Percentiles rank a stretch among this genome's conserved stretches.
These are phyloP conservation scores for Meriones unguiculatus DNA, from an alignment of 2,113 vertebrate species.

Conservation along the genomic window DNA sequence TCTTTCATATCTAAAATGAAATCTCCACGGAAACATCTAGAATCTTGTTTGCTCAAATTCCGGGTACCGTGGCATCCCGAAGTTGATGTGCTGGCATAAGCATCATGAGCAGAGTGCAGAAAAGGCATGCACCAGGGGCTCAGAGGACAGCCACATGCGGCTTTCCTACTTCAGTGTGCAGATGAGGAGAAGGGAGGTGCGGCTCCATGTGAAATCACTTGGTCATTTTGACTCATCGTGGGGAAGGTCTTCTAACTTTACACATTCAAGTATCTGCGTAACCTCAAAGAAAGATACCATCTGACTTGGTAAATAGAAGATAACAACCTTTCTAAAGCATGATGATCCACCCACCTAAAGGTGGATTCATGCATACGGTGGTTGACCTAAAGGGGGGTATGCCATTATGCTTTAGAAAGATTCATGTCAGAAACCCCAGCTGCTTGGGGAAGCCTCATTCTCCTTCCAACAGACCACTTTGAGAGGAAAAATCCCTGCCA, in stretches of 20 bases:
- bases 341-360: not conserved
- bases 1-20: not conserved
- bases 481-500: slow-evolving; percentile 49
- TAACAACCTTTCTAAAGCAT: not conserved
- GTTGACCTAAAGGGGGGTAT: no score
- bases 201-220: not conserved
- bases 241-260: slow-evolving; percentile 7
- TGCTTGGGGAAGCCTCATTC: slow-evolving; percentile 13
- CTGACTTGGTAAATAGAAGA: not conserved
- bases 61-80: not conserved
- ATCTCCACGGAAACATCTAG: not conserved
- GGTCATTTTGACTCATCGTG: not conserved
- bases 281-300: not conserved
- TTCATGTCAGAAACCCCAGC: slow-evolving; percentile 45
- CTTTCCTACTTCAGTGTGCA: not conserved
- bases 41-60: not conserved
- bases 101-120: not conserved
- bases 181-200: not conserved
- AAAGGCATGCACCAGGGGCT: not conserved
- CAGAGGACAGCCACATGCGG: fast-evolving
- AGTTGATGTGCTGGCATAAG: not conserved
- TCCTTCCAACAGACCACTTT: slow-evolving; percentile 64
- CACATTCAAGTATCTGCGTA: not conserved
- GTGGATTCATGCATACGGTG: not conserved
- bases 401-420: slow-evolving; percentile 38